Conservation (phyloP, 1,140 invertebrate genomes). For the Laodelphax striatellus region DNA sequence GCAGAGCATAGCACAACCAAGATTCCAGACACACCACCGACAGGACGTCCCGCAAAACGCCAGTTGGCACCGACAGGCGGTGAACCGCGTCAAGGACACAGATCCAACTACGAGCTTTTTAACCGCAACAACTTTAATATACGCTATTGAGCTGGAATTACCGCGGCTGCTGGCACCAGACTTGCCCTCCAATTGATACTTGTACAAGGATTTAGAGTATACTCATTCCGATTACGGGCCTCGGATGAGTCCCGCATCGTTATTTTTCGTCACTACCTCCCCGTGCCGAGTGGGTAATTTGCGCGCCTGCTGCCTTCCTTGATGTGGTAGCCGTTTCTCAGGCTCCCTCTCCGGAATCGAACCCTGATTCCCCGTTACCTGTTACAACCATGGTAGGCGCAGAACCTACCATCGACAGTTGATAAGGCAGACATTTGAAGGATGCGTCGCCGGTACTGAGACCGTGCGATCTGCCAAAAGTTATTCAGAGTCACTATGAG, state of each 20-base stretch:
- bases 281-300: constrained; percentile 36
- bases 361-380: too few relatives aligned
- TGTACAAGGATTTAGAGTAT: constrained; percentile 81
- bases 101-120: constrained; percentile 62
- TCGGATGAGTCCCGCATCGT: constrained; percentile 65
- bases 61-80: constrained; percentile 36
- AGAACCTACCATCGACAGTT: too few relatives aligned
- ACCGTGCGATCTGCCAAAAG: constrained; percentile 57
- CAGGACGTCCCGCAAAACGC: constrained; percentile 31
- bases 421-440: constrained; percentile 20
- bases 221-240: constrained; percentile 78
- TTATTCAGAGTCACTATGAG: constrained; percentile 68
- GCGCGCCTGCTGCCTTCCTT: constrained; percentile 58
- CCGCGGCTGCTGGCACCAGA: constrained; percentile 83
- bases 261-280: constrained; percentile 80
- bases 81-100: constrained; percentile 48
- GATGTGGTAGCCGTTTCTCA: constrained; percentile 49
- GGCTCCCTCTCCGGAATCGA: constrained; percentile 45
- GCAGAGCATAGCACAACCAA: background rate
- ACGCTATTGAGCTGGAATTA: constrained; percentile 81
- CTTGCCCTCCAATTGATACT: constrained; percentile 82
- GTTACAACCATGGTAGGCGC: too few relatives aligned
- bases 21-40: constrained; percentile 23
- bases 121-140: constrained; percentile 78
- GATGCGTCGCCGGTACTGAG: constrained; percentile 24